These are phyloP conservation scores for Mycetomoellerius zeteki DNA, from an alignment of 1,140 invertebrate genomes.

Conservation along the genomic window DNA sequence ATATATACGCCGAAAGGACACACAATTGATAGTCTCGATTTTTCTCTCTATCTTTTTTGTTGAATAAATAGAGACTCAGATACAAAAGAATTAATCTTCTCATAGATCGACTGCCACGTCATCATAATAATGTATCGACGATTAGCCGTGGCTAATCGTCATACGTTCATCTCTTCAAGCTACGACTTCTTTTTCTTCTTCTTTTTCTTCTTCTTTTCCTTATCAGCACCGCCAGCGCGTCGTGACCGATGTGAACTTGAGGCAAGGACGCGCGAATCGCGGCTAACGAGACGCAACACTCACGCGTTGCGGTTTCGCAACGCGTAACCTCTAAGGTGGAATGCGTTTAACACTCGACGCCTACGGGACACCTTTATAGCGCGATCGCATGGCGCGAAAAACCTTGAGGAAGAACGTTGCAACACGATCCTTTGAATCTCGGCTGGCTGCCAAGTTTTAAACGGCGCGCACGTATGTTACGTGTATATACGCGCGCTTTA, in stretches of 20 bases:
- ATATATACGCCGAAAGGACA: neutral
- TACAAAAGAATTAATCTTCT: conserved; percentile 17
- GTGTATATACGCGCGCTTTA: conserved; percentile 11
- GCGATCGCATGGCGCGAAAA: conserved; percentile 71
- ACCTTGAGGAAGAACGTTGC: conserved; percentile 86
- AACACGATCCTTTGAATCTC: conserved; percentile 86
- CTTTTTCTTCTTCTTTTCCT: conserved; percentile 28
- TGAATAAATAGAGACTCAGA: neutral
- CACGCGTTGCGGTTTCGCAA: conserved; percentile 82
- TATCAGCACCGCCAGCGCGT: conserved; percentile 50
- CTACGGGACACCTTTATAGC: conserved; percentile 86
- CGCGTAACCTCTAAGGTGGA: conserved; percentile 86
- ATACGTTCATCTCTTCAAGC: neutral
- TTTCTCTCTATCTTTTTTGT: neutral
- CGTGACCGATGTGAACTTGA: conserved; percentile 84
- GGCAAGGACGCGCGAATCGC: conserved; percentile 84
- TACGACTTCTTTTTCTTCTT: conserved; percentile 13
- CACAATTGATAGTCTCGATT: neutral
- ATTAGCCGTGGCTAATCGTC: conserved; percentile 38
- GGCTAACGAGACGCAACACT: conserved; percentile 84
- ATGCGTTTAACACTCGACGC: conserved; percentile 87
- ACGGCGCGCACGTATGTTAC: conserved; percentile 69
- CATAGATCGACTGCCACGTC: neutral
- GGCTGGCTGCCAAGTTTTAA: conserved; percentile 83
- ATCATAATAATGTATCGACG: conserved; percentile 36